Base-by-base conservation (phyloP, 2,113 vertebrate species). In the Siphamia tubifer region DNA sequence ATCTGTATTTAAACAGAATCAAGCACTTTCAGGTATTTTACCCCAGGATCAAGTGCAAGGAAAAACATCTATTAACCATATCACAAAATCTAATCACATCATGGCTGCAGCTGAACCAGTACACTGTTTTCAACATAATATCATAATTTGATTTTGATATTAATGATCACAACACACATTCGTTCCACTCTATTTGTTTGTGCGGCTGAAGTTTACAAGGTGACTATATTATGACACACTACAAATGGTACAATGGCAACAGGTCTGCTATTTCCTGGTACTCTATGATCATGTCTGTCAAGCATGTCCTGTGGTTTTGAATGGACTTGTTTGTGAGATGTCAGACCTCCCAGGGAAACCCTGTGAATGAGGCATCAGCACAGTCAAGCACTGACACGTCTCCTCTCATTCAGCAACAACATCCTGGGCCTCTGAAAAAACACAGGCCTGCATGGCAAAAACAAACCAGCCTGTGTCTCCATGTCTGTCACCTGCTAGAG, bases 381-480 rank as follows among this genome's bases (percentile, higher is more conserved):
- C 38, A 77, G 81, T 91, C 92, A 85, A 76, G 91, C 88, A 77
- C 62, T 49, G 56, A 85, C 91, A 85, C 30, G 92, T 87, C 80
- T 52, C 40, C 21, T 42, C 60, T 61, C 63, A 74, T 75, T 85
- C 77, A 80, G 71, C 65, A 55, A 54, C 68, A 66, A 66, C 83
- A 78, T 51, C 69, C 63, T 31, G 52, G 20, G 32, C 70, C 38
- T 47, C 39, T 52, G 64, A 56, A 32, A 71, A 45, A 62, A 51
- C 58, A 60, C 68, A 43, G 67, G 57, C 57, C 6, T n/a, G 53
- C 38, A 64, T 17, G 25, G 27, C 51, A 71, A 56, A 75, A 53
- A 74, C 68, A 74, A 63, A 35, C 57, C 48, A 3, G 20, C 32
- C 63, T 61, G 62, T 47, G 51, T 83, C 32, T 65, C 24, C 5